Evolutionary conservation across 2,888 invertebrate genomes (phyloP).

Genomic region (Euproctis similis): DNA sequence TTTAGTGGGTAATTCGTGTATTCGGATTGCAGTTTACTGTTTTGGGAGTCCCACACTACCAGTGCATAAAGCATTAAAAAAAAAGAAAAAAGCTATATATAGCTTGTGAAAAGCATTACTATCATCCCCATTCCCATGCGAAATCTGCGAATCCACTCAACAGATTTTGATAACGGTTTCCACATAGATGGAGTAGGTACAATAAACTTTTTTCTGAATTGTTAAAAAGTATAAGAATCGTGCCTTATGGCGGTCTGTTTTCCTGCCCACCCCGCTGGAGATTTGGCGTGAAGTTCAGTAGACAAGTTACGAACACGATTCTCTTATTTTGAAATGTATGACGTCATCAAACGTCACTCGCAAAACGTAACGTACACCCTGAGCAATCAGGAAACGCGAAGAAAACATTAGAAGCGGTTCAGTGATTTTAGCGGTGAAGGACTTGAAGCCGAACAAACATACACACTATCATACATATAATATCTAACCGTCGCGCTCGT

Average conservation of each 20-base stretch:
- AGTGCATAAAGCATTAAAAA: no score
- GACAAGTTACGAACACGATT: neutral
- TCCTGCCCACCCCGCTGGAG: neutral
- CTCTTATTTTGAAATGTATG: neutral
- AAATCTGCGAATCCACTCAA: no score
- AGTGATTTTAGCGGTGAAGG: constrained; percentile 3
- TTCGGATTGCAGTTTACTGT: no score
- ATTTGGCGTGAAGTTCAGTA: neutral
- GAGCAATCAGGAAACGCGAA: neutral
- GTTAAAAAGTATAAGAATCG: neutral
- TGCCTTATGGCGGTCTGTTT: no score
- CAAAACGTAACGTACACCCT: neutral
- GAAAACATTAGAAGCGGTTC: constrained; percentile 3
- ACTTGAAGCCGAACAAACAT: constrained; percentile 1
- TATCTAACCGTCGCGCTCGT: neutral
- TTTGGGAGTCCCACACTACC: no score
- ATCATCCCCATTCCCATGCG: no score
- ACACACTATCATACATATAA: neutral
- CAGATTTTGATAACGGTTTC: no score
- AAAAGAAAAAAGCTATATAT: no score
- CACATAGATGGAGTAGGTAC: no score
- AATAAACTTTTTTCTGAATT: neutral
- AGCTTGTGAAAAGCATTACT: no score
- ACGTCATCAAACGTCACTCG: neutral
- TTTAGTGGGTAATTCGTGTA: no score